Percentiles rank a stretch among this genome's conserved stretches.
These are phyloP conservation scores for Escarpia spicata DNA, from an alignment of 2,888 invertebrate genomes.

Conservation along the genomic window DNA sequence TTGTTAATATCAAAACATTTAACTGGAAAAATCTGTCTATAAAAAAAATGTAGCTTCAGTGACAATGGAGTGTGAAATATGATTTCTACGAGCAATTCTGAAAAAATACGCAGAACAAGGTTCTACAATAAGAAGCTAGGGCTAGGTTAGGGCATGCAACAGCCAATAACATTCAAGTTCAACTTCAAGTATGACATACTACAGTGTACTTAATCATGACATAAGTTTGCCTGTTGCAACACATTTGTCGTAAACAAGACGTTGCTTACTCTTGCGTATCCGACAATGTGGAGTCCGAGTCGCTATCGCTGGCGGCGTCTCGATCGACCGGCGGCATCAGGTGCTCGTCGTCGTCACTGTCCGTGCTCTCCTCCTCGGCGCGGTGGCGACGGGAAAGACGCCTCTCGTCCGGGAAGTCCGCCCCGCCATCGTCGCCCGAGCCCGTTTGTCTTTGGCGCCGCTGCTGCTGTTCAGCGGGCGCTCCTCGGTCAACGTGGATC, in stretches of 20 bases:
- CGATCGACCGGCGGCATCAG: neutral
- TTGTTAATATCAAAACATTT: too few relatives aligned
- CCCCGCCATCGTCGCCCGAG: slow-evolving; percentile 9
- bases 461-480: neutral
- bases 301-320: neutral
- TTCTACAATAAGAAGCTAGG: too few relatives aligned
- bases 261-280: neutral
- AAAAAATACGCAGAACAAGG: too few relatives aligned
- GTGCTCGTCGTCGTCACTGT: neutral
- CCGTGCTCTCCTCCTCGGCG: neutral
- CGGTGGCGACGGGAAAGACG: neutral
- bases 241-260: neutral
- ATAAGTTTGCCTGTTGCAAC: too few relatives aligned
- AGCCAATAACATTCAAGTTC: too few relatives aligned
- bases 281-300: neutral
- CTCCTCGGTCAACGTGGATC: neutral
- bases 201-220: too few relatives aligned
- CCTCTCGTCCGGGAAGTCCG: neutral
- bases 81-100: too few relatives aligned
- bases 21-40: too few relatives aligned
- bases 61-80: too few relatives aligned
- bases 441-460: slow-evolving; percentile 4
- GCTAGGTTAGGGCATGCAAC: too few relatives aligned
- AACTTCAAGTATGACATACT: too few relatives aligned
- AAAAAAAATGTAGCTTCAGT: too few relatives aligned